phyloP scores from a whole-genome alignment of 2,888 invertebrate species.

The Tipula unca region DNA sequence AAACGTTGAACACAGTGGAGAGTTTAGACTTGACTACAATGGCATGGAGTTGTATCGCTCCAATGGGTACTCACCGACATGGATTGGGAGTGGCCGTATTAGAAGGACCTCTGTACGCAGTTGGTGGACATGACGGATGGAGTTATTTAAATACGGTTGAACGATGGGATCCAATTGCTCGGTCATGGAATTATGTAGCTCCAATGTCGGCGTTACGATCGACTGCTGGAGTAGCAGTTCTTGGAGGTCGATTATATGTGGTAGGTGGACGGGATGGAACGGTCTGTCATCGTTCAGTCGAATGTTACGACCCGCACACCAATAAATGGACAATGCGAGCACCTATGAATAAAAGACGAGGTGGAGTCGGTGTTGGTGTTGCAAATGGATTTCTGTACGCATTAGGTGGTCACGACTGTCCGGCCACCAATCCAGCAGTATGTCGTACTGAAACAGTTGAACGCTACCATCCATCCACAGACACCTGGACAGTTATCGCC shows the following conservation, averaged over 20 bases:
- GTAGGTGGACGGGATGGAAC: constrained; percentile 90
- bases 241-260: constrained; percentile 77
- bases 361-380: constrained; percentile 80
- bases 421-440: constrained; percentile 75
- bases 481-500: constrained; percentile 79
- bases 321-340: constrained; percentile 75
- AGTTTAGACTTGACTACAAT: constrained; percentile 75
- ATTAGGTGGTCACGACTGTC: constrained; percentile 89
- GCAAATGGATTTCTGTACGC: constrained; percentile 85
- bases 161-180: constrained; percentile 80
- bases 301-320: constrained; percentile 69
- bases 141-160: constrained; percentile 91
- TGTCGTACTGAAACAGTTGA: constrained; percentile 83
- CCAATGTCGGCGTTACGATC: constrained; percentile 78
- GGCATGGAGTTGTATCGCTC: constrained; percentile 70
- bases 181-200: constrained; percentile 83
- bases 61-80: constrained; percentile 86
- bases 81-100: constrained; percentile 72
- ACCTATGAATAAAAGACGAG: constrained; percentile 77
- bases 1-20: constrained; percentile 89
- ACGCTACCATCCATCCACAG: constrained; percentile 68
- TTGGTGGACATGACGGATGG: constrained; percentile 87
- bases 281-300: constrained; percentile 81
- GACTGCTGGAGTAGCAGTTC: constrained; percentile 83
- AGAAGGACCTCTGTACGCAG: constrained; percentile 77